Evolutionary conservation across 2,797 vertebrate species (phyloP).

Genomic region (Heliangelus exortis): DNA sequence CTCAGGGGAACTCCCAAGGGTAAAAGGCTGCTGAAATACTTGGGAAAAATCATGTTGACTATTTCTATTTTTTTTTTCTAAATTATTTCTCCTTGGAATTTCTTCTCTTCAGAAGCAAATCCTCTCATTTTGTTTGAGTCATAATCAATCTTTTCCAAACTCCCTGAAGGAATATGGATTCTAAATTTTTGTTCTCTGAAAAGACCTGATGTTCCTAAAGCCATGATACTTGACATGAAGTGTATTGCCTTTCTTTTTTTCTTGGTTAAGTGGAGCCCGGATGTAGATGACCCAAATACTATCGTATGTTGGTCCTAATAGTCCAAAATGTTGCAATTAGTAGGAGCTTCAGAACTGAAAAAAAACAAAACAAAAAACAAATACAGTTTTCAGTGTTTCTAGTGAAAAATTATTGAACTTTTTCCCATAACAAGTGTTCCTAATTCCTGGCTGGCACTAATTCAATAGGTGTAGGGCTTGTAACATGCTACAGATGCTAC

Average conservation of each 20-base stretch:
- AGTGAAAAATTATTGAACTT: neutral
- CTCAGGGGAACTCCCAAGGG: neutral
- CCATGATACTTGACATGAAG: neutral
- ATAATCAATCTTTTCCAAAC: neutral
- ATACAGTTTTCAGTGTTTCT: neutral
- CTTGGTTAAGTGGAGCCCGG: neutral
- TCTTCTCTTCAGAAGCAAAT: neutral
- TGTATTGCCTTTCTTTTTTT: neutral
- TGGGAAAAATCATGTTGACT: neutral
- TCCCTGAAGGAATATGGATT: neutral
- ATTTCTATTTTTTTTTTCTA: neutral
- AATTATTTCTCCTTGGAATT: neutral
- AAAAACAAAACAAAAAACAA: no score
- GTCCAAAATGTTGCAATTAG: neutral
- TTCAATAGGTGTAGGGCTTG: neutral
- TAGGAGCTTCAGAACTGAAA: neutral
- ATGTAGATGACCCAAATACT: neutral
- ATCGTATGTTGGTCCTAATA: neutral
- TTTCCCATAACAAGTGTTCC: neutral
- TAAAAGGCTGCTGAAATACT: neutral
- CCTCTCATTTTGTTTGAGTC: neutral
- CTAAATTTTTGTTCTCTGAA: neutral
- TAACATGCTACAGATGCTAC: neutral
- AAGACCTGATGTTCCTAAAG: neutral
- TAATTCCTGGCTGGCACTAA: neutral